Conservation (phyloP, 2,888 invertebrate species). For the Lagria hirta region DNA sequence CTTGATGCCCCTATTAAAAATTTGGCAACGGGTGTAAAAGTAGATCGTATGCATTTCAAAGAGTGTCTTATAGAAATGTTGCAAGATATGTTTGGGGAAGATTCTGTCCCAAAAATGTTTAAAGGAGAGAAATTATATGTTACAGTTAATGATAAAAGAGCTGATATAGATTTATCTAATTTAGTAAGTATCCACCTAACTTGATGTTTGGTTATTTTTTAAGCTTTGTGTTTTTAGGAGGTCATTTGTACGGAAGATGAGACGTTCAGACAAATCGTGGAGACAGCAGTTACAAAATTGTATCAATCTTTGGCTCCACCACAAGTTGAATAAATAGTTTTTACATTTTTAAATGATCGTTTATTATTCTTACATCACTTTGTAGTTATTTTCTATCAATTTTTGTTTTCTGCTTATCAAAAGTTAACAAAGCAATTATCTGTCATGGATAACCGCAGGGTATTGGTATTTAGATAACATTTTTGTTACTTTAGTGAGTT, state of each 20-base stretch:
- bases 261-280: slow-evolving; percentile 77
- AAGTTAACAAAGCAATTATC: too few species aligned
- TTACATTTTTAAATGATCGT: not conserved
- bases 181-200: too few species aligned
- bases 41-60: slow-evolving; percentile 90
- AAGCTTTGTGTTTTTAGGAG: slow-evolving; percentile 60
- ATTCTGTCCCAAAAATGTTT: slow-evolving; percentile 89
- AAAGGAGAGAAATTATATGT: slow-evolving; percentile 87
- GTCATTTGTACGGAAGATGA: slow-evolving; percentile 83
- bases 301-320: slow-evolving; percentile 77
- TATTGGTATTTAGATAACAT: too few species aligned
- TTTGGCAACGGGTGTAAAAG: slow-evolving; percentile 65
- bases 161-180: slow-evolving; percentile 79
- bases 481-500: too few species aligned
- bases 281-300: slow-evolving; percentile 81
- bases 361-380: too few species aligned
- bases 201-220: slow-evolving; percentile 5
- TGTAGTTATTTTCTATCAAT: too few species aligned
- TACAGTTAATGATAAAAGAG: slow-evolving; percentile 80
- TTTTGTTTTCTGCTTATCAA: too few species aligned
- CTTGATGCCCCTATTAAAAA: slow-evolving; percentile 65
- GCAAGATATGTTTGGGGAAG: slow-evolving; percentile 94
- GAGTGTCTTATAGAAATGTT: slow-evolving; percentile 88
- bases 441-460: too few species aligned
- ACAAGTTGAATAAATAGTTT: slow-evolving; percentile 34